Evolutionary conservation across 2,888 invertebrate species (phyloP).

Genomic region (Gymnosoma rotundatum): DNA sequence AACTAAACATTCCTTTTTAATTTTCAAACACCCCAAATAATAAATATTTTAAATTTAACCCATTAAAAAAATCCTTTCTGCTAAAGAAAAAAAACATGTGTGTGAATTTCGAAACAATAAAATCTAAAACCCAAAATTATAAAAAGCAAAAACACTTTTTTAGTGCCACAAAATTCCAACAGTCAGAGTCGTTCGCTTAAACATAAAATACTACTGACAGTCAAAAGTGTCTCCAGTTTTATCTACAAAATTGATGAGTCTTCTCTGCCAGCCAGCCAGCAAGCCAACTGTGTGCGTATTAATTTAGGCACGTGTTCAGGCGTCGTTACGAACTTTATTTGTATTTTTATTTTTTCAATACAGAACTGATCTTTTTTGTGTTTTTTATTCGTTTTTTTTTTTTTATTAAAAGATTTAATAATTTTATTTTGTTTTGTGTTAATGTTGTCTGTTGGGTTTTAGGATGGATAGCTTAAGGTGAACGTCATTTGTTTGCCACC

Average conservation of each 20-base stretch:
- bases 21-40: conserved; percentile 50
- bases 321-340: conserved; percentile 52
- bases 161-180: conserved; percentile 45
- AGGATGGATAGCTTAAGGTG: conserved; percentile 48
- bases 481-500: conserved; percentile 55
- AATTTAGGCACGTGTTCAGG: conserved; percentile 69
- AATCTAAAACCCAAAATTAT: conserved; percentile 40
- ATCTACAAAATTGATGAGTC: conserved; percentile 75
- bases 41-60: conserved; percentile 37
- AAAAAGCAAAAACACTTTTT: conserved; percentile 23
- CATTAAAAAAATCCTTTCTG: conserved; percentile 45
- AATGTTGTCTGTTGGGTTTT: conserved; percentile 42
- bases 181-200: conserved; percentile 24
- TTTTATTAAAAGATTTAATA: conserved; percentile 52
- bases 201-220: conserved; percentile 64
- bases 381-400: conserved; percentile 47
- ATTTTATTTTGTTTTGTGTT: conserved; percentile 52
- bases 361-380: conserved; percentile 24
- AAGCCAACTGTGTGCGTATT: conserved; percentile 54
- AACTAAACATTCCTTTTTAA: conserved; percentile 44
- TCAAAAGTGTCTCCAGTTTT: conserved; percentile 71
- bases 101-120: conserved; percentile 43
- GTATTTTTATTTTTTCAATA: conserved; percentile 18
- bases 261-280: conserved; percentile 44
- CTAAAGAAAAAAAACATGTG: conserved; percentile 5